phyloP scores from a whole-genome alignment of 2,888 invertebrate genomes.

The Noctua janthe region DNA sequence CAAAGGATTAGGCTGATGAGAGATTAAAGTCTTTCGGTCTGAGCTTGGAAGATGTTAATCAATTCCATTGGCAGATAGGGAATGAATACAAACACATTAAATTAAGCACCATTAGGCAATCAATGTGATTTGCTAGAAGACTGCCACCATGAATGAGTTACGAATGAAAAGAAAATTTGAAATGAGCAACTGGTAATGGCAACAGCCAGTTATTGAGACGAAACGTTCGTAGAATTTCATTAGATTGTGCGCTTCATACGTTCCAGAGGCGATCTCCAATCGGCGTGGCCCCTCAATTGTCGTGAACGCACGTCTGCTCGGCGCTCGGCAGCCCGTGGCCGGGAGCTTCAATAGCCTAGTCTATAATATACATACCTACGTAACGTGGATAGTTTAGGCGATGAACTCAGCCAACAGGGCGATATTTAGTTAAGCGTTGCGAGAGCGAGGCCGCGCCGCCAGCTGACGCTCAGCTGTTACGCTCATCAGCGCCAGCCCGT shows the following conservation, averaged over 20 bases:
- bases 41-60: neutral
- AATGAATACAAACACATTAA: constrained; percentile 16
- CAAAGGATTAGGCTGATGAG: neutral
- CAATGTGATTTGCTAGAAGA: constrained; percentile 44
- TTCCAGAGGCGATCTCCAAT: constrained; percentile 76
- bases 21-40: neutral
- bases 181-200: constrained; percentile 57
- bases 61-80: constrained; percentile 2
- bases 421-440: constrained; percentile 75
- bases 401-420: constrained; percentile 81
- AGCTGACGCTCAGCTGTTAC: constrained; percentile 85
- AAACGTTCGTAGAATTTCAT: constrained; percentile 73
- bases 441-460: constrained; percentile 71
- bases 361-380: constrained; percentile 66
- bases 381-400: constrained; percentile 78
- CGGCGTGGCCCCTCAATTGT: constrained; percentile 82
- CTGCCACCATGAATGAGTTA: constrained; percentile 45
- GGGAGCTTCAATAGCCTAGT: constrained; percentile 74
- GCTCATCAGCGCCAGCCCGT: constrained; percentile 77
- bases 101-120: constrained; percentile 32
- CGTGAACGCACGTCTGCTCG: constrained; percentile 74
- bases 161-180: constrained; percentile 61
- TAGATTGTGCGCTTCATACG: constrained; percentile 74
- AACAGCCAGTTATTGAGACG: constrained; percentile 63
- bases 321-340: constrained; percentile 68